These are phyloP conservation scores for Momotus momota DNA, from an alignment of 2,797 vertebrate genomes.

Conservation along the genomic window DNA sequence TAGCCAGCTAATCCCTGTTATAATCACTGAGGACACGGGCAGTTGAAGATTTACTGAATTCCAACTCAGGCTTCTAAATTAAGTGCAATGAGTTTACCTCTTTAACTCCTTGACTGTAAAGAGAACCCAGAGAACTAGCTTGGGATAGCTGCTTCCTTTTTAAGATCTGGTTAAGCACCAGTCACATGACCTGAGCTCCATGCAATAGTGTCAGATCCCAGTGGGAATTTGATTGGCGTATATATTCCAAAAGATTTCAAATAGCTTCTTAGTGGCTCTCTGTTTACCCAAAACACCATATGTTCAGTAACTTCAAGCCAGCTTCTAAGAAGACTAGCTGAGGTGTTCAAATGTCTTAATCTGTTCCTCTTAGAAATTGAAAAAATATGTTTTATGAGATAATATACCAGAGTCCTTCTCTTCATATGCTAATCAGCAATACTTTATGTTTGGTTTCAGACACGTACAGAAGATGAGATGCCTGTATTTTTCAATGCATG, in stretches of 20 bases:
- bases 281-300: slow-evolving; percentile 41
- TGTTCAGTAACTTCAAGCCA: slow-evolving; percentile 21
- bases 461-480: not conserved
- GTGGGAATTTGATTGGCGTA: not conserved
- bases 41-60: not conserved
- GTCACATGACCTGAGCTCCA: not conserved
- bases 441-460: not conserved
- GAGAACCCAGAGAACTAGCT: not conserved
- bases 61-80: not conserved
- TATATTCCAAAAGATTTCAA: slow-evolving; percentile 35
- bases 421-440: not conserved
- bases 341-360: slow-evolving; percentile 52
- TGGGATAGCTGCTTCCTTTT: not conserved
- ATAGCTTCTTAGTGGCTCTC: slow-evolving; percentile 21
- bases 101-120: not conserved
- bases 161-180: not conserved
- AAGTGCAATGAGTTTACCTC: slow-evolving; percentile 18
- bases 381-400: not conserved
- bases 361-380: not conserved
- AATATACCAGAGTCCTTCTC: not conserved
- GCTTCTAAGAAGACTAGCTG: slow-evolving; percentile 21
- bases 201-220: not conserved
- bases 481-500: not conserved
- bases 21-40: not conserved
- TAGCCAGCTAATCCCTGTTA: not conserved